Evolutionary conservation across 2,797 vertebrate species (phyloP).

Genomic region (Hoplostethus atlanticus): DNA sequence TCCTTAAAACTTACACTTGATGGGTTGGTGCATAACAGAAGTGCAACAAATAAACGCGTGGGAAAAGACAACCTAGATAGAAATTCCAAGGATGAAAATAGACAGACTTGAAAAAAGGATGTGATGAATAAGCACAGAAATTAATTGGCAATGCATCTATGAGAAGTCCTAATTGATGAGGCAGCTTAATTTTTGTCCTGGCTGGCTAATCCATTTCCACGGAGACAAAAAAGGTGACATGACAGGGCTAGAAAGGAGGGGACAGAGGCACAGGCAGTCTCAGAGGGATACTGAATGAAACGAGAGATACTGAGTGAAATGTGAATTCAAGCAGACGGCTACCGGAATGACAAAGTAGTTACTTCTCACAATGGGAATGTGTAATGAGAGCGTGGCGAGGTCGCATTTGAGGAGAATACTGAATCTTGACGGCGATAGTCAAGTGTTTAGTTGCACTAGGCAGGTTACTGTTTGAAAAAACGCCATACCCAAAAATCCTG

Average conservation of each 20-base stretch:
- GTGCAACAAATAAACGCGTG: conserved; percentile 20
- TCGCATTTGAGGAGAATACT: conserved; percentile 59
- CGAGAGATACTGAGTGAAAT: conserved; percentile 67
- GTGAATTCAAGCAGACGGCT: conserved; percentile 62
- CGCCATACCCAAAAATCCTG: conserved; percentile 3
- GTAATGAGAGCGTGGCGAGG: conserved; percentile 54
- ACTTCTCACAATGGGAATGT: conserved; percentile 47
- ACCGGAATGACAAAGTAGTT: conserved; percentile 66
- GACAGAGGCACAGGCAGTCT: conserved; percentile 44
- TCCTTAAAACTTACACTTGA: conserved; percentile 13
- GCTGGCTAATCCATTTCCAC: conserved; percentile 60
- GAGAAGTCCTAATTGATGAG: conserved; percentile 67
- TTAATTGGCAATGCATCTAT: conserved; percentile 44
- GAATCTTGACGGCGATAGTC: conserved; percentile 50
- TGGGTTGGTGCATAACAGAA: conserved; percentile 9
- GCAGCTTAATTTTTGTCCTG: conserved; percentile 62
- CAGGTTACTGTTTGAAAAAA: conserved; percentile 27
- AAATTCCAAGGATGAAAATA: conserved; percentile 15
- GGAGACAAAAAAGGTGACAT: conserved; percentile 66
- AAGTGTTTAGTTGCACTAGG: conserved; percentile 35
- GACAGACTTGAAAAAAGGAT: conserved; percentile 33
- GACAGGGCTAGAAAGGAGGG: conserved; percentile 54
- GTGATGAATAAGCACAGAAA: conserved; percentile 58
- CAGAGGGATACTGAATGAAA: conserved; percentile 66
- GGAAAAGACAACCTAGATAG: too few species aligned